Conservation (phyloP, 1,140 invertebrate species). For the Halesus radiatus region DNA sequence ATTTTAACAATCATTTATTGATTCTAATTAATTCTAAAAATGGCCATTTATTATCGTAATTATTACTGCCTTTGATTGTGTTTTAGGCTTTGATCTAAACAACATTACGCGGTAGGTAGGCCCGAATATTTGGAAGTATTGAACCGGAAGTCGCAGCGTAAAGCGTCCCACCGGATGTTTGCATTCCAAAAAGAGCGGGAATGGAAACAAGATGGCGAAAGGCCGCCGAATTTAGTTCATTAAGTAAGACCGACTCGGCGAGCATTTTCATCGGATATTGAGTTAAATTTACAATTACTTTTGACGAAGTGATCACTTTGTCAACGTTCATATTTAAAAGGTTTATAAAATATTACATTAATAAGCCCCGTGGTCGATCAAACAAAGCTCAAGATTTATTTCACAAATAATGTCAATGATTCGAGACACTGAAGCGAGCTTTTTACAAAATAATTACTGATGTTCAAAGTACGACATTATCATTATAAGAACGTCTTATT, state of each 20-base stretch:
- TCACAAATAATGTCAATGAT: no score
- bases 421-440: no score
- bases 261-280: constrained; percentile 14
- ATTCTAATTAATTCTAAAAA: no score
- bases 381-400: no score
- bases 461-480: no score
- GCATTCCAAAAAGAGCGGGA: neutral
- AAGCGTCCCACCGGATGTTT: constrained; percentile 10
- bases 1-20: no score
- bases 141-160: constrained; percentile 21
- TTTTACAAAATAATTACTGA: no score
- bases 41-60: no score
- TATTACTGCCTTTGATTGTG: neutral
- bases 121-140: constrained; percentile 30
- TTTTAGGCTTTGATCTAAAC: constrained; percentile 13
- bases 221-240: constrained; percentile 1
- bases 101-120: constrained; percentile 14
- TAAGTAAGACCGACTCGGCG: neutral
- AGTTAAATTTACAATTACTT: neutral
- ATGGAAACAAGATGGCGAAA: constrained; percentile 22
- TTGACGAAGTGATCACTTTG: neutral
- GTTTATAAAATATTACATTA: no score
- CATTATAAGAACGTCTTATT: no score
- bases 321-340: no score
- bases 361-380: no score